These are phyloP conservation scores for Camptogramma bilineatum DNA, from an alignment of 2,888 invertebrate species.

Conservation along the genomic window DNA sequence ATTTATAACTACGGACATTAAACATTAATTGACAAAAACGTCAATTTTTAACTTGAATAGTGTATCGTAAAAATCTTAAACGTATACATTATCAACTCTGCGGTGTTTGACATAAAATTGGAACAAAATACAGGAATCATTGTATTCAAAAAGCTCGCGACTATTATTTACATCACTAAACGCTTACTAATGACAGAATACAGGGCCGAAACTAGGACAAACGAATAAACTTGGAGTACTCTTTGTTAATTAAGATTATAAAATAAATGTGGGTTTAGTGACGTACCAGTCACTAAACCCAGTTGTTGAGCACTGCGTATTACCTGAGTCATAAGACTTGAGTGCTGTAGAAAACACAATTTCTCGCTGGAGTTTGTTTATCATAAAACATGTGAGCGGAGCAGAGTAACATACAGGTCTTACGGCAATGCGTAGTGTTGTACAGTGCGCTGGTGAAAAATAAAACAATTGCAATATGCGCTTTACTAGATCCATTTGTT, in stretches of 20 bases:
- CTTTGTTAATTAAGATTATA: not conserved
- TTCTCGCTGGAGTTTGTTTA: too few relatives aligned
- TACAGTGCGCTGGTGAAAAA: too few relatives aligned
- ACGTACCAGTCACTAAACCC: too few relatives aligned
- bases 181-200: conserved; percentile 36
- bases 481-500: too few relatives aligned
- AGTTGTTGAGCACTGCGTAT: too few relatives aligned
- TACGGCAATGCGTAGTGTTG: too few relatives aligned
- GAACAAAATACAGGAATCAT: conserved; percentile 4
- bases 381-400: too few relatives aligned
- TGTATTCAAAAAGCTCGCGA: conserved; percentile 16
- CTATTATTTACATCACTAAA: conserved; percentile 36
- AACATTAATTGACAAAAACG: not conserved
- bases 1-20: conserved; percentile 1
- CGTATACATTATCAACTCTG: not conserved
- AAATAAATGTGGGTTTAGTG: too few relatives aligned
- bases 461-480: too few relatives aligned
- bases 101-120: conserved; percentile 22
- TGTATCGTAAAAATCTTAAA: conserved; percentile 1
- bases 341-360: too few relatives aligned
- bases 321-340: too few relatives aligned
- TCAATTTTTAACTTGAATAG: not conserved
- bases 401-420: too few relatives aligned
- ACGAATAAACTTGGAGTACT: not conserved
- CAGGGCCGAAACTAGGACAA: conserved; percentile 10